Evolutionary conservation across 2,888 invertebrate species (phyloP).

Genomic region (Callimorpha dominula): DNA sequence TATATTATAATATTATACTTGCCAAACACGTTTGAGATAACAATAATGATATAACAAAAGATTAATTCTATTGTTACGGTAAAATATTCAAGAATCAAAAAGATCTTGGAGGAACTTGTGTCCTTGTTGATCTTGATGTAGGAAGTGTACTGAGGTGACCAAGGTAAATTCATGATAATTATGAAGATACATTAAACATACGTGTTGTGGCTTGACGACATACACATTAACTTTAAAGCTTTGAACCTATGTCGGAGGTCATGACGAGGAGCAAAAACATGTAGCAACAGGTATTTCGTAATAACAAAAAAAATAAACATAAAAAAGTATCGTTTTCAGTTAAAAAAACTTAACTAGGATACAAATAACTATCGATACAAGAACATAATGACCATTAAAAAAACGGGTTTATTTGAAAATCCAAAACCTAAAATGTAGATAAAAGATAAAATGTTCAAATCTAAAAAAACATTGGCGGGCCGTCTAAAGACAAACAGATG

Average conservation of each 20-base stretch:
- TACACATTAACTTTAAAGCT: slow-evolving; percentile 55
- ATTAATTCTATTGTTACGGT: slow-evolving; percentile 53
- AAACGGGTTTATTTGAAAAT: slow-evolving; percentile 20
- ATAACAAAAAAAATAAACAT: slow-evolving; percentile 6
- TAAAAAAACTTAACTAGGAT: slow-evolving; percentile 3
- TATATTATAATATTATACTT: slow-evolving; percentile 32
- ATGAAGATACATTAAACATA: slow-evolving; percentile 54
- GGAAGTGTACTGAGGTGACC: slow-evolving; percentile 54
- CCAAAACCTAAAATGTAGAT: slow-evolving; percentile 27
- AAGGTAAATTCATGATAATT: slow-evolving; percentile 62
- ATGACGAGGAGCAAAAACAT: slow-evolving; percentile 41
- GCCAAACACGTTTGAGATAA: slow-evolving; percentile 33
- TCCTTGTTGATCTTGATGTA: slow-evolving; percentile 46
- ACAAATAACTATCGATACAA: not conserved
- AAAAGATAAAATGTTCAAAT: slow-evolving; percentile 26
- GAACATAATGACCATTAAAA: not conserved
- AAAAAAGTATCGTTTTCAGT: slow-evolving; percentile 7
- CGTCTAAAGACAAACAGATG: slow-evolving; percentile 25
- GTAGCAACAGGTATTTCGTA: slow-evolving; percentile 45
- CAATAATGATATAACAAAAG: slow-evolving; percentile 39
- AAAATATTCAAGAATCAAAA: slow-evolving; percentile 50
- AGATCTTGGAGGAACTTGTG: slow-evolving; percentile 40
- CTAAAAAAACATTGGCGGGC: slow-evolving; percentile 23
- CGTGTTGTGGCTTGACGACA: slow-evolving; percentile 51
- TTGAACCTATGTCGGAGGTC: slow-evolving; percentile 45